Base-by-base conservation (phyloP, 2,113 vertebrate genomes). In the Malurus melanocephalus region DNA sequence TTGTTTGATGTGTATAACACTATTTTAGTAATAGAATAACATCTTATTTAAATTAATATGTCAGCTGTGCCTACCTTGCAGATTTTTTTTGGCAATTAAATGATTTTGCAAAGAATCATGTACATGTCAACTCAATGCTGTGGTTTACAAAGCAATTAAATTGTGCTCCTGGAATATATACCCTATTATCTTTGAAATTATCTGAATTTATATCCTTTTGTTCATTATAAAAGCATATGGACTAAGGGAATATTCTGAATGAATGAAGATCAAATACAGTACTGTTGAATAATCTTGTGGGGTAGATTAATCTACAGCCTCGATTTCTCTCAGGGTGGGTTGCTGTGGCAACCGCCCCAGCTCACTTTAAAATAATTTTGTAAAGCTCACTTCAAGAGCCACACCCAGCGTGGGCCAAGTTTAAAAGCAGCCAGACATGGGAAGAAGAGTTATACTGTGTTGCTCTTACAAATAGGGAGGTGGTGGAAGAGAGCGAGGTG, bases 291-390 rank as follows among this genome's bases (percentile, higher is more conserved):
- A 97, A 96, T 97, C 95, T 97, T 95, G 77, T 97, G 95, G 96
- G 96, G 96, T 96, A 97, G 95, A 97, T 97, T 97, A 98, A 98
- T 97, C 97, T 97, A 97, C 97, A 97, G 96, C 92, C 95, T 98
- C 87, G 53, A 95, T 98, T 97, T 96, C 96, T 97, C 95, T 97
- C 96, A 97, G 97, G 97, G 96, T 97, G 95, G 92, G 97, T 98
- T 98, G 97, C 97, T 98, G 96, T 98, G 95, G 97, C 97, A 98
- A 97, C 97, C 95, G 4, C 96, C 97, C 96, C 96, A 97, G 96
- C 93, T 97, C 95, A 96, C 96, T 97, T 97, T 97, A 97, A 97
- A 97, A 97, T 97, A 97, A 96, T 97, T 97, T 97, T 96, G 95
- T 97, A 96, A 98, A 97, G 97, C 97, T 95, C 90, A 97, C 96